These are phyloP conservation scores for Chinchilla lanigera DNA, from an alignment of 2,113 vertebrate species.

Conservation along the genomic window DNA sequence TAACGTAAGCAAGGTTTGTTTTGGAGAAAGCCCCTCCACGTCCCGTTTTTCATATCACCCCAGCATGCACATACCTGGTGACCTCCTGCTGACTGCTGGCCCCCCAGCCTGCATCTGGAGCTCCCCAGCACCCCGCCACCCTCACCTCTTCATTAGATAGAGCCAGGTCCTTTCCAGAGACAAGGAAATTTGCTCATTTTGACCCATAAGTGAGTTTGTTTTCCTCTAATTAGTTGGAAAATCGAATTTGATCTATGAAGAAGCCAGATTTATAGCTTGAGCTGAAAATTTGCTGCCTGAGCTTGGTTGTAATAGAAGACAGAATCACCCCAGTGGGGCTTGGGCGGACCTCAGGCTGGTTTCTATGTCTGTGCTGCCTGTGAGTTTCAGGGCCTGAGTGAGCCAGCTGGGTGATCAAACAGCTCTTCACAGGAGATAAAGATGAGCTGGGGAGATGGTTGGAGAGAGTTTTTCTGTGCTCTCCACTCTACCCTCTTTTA, in stretches of 20 bases:
- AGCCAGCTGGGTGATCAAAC: neutral
- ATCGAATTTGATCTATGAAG: conserved; percentile 69
- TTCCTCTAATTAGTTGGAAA: conserved; percentile 73
- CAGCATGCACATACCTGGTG: neutral
- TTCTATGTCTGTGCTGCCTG: neutral
- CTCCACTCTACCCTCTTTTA: neutral
- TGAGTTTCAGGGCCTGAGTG: neutral
- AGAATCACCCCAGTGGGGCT: conserved; percentile 11
- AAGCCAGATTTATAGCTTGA: conserved; percentile 60
- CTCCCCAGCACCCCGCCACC: neutral
- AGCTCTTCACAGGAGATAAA: neutral
- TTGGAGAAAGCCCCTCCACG: neutral
- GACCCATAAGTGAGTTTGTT: conserved; percentile 67
- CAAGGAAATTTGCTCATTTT: conserved; percentile 37
- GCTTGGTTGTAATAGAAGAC: conserved; percentile 47
- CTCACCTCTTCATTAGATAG: conserved; percentile 46
- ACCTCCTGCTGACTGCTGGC: neutral
- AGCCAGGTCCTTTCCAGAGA: neutral
- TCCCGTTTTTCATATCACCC: neutral
- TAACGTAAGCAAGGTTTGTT: neutral
- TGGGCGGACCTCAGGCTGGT: neutral
- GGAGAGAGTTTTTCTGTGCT: neutral
- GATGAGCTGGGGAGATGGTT: neutral
- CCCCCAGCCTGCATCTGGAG: neutral
- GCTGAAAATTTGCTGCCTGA: neutral